Base-by-base conservation (phyloP, 1,140 invertebrate species). In the Pseudomyrmex flavicornis region DNA sequence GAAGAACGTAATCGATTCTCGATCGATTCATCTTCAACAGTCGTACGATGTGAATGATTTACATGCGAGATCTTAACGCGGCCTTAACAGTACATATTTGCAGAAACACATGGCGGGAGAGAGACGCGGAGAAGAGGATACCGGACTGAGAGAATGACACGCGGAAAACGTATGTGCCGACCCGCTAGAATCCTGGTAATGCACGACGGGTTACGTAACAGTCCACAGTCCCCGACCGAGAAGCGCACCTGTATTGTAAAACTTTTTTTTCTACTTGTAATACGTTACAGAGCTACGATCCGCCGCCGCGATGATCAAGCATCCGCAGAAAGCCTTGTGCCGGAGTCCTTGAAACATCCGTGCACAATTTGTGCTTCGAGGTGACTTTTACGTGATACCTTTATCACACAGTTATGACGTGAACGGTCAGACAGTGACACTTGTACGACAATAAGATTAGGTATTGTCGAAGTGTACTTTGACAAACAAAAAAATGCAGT, bases 181-280 rank as follows among this genome's bases (percentile, higher is more conserved):
- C 77, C 35, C 52, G 61, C 56, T 52, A 50, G 69, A 79, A 35
- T 35, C 65, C 54, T 61, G 80, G 70, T n/a, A 62, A 61, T 13
- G 9, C n/a, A 59, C 88, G 87, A 75, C 89, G 22, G 44, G 70
- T 91, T 90, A 82, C 89, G 54, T 85, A 91, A 91, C 68, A 72
- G 75, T 85, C 75, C 66, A 85, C 85, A 89, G 84, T 88, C 70
- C 84, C 56, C 61, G 44, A n/a, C 56, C 58, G 70, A 84, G 62
- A 46, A 87, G 82, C 58, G 56, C 89, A 90, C 88, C 86, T 91
- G 84, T 83, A 65, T 44, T 91, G 85, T 83, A 65, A 22, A 72
- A 46, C 59, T 20, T 58, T 50, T 83, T 75, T 82, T 87, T 76
- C 69, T 70, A 89, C 82, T 66, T 76, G 56, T 46, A 65, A 63